Conservation (phyloP, 2,888 invertebrate species). For the Chouioia cunea region DNA sequence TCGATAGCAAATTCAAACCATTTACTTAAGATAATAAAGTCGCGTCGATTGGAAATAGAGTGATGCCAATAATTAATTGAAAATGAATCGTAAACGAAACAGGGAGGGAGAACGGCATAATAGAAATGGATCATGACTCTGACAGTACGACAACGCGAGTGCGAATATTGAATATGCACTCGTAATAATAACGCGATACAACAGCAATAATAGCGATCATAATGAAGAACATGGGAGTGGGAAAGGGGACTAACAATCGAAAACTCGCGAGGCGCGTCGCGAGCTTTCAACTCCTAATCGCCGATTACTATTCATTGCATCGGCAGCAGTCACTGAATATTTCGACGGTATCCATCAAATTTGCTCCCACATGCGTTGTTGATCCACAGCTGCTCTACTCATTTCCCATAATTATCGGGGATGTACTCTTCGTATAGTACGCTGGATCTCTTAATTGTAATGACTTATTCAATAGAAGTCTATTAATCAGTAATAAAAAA, state of each 20-base stretch:
- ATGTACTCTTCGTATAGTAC: too few relatives aligned
- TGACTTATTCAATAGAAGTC: too few relatives aligned
- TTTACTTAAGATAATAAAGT: constrained; percentile 22
- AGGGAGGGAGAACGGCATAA: constrained; percentile 21
- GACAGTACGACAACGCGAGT: background rate
- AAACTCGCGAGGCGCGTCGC: constrained; percentile 33
- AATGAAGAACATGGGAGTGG: constrained; percentile 26
- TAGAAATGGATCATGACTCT: constrained; percentile 24
- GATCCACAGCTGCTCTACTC: too few relatives aligned
- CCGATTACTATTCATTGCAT: constrained; percentile 47
- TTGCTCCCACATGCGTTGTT: background rate
- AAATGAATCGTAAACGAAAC: constrained; percentile 28
- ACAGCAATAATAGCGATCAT: constrained; percentile 39
- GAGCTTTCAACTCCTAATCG: constrained; percentile 30
- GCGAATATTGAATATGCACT: constrained; percentile 37
- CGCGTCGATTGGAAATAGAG: constrained; percentile 23
- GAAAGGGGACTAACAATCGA: constrained; percentile 25
- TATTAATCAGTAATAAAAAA: too few relatives aligned
- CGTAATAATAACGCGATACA: constrained; percentile 30
- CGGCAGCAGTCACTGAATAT: constrained; percentile 29
- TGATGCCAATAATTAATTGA: constrained; percentile 40
- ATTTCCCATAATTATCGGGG: too few relatives aligned
- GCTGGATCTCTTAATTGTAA: too few relatives aligned
- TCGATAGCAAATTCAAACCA: background rate
- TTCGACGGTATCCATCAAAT: constrained; percentile 31